Evolutionary conservation across 2,888 invertebrate genomes (phyloP), one percentile per base, ranked within the genome.

Genomic region (Beris morrisii): DNA sequence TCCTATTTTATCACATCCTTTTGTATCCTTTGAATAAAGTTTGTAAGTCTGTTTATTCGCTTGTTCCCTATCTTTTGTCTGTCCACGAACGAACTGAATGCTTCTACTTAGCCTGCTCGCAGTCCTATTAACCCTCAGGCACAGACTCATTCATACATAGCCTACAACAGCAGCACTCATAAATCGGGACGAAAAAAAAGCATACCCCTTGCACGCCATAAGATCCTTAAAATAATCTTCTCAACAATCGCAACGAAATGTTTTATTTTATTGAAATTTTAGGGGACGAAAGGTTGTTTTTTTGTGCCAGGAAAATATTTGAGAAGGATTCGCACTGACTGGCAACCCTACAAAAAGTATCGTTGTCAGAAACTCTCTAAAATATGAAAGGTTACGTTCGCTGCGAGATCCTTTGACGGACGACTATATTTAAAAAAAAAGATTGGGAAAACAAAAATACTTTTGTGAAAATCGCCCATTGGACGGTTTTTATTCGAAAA

Each of bases 1-100:
- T 58, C 55, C 58, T 64, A 64, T 64, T 64, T 67, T 58, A 31
- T 31, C 67, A 64, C 58, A 38, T 38, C 52, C 54, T 55, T 50
- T 58, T 67, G 64, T 67, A 64, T 64, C 53, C 50, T 30, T 38
- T 50, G 46, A 55, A 28, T 38, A 43, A 43, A 44, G 28, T 46
- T 46, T 58, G 45, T 30, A 22, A 31, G 46, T 45, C 38, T 46
- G 58, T 38, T 38, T 38, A 38, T 38, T 38, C 46, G 28, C 38
- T 11, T 30, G 30, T 30, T 22, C 45, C 58, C 45, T 58, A 28
- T 11, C 45, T 28, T 46, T 58, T 45, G 58, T 58, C n/a, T 58
- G 30, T 13, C 31, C 30, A 31, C 58, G 58, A 58, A n/a, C 58
- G 22, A 44, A 11, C 58, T 58, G 28, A 58, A 58, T 45, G 46